Evolutionary conservation across 2,888 invertebrate genomes (phyloP).

Genomic region (Trissoscelio sp.): DNA sequence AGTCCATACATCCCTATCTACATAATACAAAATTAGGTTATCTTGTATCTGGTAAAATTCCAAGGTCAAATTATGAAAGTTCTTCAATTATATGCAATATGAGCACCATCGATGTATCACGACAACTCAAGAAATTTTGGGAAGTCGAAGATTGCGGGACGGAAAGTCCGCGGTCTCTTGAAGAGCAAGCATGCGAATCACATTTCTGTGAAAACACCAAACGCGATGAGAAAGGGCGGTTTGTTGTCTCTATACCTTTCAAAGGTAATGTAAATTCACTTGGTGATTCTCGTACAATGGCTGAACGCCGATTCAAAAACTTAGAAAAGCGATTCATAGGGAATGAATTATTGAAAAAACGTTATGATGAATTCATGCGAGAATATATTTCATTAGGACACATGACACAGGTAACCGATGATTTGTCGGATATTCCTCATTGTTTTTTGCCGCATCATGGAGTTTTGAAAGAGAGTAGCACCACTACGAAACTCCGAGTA

Average conservation of each 20-base stretch:
- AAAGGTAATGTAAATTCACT: constrained; percentile 23
- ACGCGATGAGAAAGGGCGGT: not conserved
- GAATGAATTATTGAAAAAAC: not conserved
- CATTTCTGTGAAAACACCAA: constrained; percentile 5
- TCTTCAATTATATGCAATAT: not conserved
- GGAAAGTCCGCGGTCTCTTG: not conserved
- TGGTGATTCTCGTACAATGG: constrained; percentile 21
- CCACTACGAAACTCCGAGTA: not conserved
- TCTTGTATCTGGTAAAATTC: constrained; percentile 14
- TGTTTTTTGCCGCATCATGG: constrained; percentile 34
- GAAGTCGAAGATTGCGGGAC: constrained; percentile 26
- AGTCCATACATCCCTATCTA: constrained; percentile 6
- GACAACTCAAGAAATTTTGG: constrained; percentile 17
- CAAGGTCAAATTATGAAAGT: not conserved
- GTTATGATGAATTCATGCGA: constrained; percentile 10
- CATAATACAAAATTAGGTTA: constrained; percentile 26
- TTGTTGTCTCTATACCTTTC: not conserved
- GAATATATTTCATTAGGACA: constrained; percentile 14
- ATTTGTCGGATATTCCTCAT: not conserved
- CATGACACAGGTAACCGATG: constrained; percentile 1
- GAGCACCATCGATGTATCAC: not conserved
- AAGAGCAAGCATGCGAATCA: constrained; percentile 24
- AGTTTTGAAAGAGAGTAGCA: constrained; percentile 2
- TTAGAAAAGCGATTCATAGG: constrained; percentile 12
- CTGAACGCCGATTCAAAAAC: constrained; percentile 5